Percentiles rank a stretch among this genome's conserved stretches.
Evolutionary conservation across 1,140 invertebrate genomes (phyloP).

Genomic region (Hirudo medicinalis): DNA sequence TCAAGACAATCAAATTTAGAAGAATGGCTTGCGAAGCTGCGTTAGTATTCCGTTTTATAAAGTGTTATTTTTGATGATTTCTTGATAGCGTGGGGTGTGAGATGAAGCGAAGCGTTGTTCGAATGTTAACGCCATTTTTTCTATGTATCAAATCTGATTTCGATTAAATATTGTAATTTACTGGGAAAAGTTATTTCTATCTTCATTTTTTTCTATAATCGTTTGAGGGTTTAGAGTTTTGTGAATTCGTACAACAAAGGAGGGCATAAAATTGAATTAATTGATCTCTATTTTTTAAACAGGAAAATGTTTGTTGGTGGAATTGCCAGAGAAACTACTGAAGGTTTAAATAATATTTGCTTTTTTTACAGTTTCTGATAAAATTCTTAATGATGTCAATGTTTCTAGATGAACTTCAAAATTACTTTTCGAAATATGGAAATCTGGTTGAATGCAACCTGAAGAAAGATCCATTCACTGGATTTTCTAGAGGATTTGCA

Average conservation of each 20-base stretch:
- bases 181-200: not conserved
- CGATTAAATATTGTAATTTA: not conserved
- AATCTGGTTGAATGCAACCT: conserved; percentile 93
- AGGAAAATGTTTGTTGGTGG: conserved; percentile 91
- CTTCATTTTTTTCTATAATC: no score
- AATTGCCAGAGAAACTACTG: conserved; percentile 86
- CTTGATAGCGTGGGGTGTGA: no score
- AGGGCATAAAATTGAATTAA: no score
- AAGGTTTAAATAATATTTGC: conserved; percentile 37
- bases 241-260: no score
- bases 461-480: conserved; percentile 93
- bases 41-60: no score
- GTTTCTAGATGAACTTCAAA: conserved; percentile 43
- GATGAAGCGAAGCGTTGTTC: no score
- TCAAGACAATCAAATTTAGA: no score
- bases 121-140: not conserved
- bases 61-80: no score
- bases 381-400: not conserved
- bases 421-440: conserved; percentile 56
- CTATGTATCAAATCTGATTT: not conserved
- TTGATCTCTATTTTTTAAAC: conserved; percentile 30
- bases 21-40: no score
- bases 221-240: no score
- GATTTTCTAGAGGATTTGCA: conserved; percentile 84
- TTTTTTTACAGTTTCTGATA: not conserved